A percentile compares a stretch with the other conserved stretches of the same genome.
These are phyloP conservation scores for Pogonocherus hispidulus DNA, from an alignment of 2,888 invertebrate genomes.

Conservation along the genomic window DNA sequence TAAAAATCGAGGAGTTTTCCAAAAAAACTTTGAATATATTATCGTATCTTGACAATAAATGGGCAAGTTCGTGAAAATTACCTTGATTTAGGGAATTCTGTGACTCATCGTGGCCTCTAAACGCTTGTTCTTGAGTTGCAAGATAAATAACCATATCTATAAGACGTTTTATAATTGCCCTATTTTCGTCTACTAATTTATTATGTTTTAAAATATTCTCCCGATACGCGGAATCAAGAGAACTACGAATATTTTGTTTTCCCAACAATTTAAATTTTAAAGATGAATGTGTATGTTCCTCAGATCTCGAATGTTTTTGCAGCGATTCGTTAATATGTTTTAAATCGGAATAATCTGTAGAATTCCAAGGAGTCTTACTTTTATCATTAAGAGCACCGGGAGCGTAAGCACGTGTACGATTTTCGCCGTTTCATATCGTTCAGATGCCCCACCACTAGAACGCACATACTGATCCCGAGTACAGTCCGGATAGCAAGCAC, in stretches of 20 bases:
- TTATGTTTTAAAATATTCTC: conserved; percentile 1
- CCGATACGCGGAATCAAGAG: not conserved
- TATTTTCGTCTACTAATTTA: conserved; percentile 10
- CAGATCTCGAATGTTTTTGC: not conserved
- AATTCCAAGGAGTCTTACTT: not conserved
- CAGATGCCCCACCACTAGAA: no score
- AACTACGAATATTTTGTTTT: conserved; percentile 8
- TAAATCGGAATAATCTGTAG: not conserved
- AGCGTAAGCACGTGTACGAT: no score
- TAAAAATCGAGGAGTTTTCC: not conserved
- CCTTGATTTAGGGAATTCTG: not conserved
- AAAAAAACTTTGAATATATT: not conserved
- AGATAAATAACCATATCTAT: conserved; percentile 23
- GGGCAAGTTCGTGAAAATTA: not conserved
- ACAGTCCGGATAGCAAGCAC: no score
- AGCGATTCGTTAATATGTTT: conserved; percentile 5
- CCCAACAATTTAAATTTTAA: conserved; percentile 7
- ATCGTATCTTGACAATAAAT: not conserved
- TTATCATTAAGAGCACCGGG: not conserved
- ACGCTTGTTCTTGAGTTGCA: conserved; percentile 16
- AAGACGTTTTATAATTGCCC: conserved; percentile 7
- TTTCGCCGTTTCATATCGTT: no score
- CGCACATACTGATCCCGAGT: no score
- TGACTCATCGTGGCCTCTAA: conserved; percentile 23
- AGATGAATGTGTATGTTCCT: not conserved